Base-by-base conservation (phyloP, 1,140 invertebrate genomes). In the Drosophila navojoa region DNA sequence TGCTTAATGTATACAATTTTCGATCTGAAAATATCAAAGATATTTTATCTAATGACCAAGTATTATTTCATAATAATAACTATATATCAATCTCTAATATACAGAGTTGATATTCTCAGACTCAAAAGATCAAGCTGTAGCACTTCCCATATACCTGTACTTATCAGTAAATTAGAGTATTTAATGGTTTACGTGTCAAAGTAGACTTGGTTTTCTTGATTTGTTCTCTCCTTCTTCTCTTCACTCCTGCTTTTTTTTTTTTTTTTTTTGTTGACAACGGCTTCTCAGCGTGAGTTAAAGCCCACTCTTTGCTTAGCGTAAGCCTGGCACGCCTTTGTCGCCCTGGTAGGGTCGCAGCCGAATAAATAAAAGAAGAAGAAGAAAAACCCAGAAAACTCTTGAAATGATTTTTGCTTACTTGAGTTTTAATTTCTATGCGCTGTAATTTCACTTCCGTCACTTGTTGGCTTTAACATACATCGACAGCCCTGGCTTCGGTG, bases 391-490 rank as follows among this genome's bases (percentile, higher is more conserved):
- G 32, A 32, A 13, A 60, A 42, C 57, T 79, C 60, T 70, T 38
- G 50, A 70, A 84, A 84, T 76, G 63, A 84, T 78, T 82, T 82
- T 82, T 69, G 71, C 79, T 78, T 79, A 76, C 76, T 82, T 76
- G 75, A 58, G 61, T 84, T 84, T 84, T 73, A 73, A 77, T 77
- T 79, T 84, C 72, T 80, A 76, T 66, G 40, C 61, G 68, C 80
- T 53, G 80, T 76, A 79, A 84, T 79, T 84, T 84, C 71, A 79
- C 80, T 84, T 84, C 81, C 81, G 76, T 84, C 81, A 79, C 80
- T 82, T 82, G 80, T 84, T 76, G 79, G 79, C 80, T 82, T 82
- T 82, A 84, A 82, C 80, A 82, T 84, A 79, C 80, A 84, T 84
- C 81, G 80, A 84, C 80, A 84, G 64, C 19, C 19, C 19, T 22